Percentiles rank a stretch among this genome's conserved stretches.
Conservation (phyloP, 2,797 vertebrate genomes). For the Zenarchopterus dispar region DNA sequence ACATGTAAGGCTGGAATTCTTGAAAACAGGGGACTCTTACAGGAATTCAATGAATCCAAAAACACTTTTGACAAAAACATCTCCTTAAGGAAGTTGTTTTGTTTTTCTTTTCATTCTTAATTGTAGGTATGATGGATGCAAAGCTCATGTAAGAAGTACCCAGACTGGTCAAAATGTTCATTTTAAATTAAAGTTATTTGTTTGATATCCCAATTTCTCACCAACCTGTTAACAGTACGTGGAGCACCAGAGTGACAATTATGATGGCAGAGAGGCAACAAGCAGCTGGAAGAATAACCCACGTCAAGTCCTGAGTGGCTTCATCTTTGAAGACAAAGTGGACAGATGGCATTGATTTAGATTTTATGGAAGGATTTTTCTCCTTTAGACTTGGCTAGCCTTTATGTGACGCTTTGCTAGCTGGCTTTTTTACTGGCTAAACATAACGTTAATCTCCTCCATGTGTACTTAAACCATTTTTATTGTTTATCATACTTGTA, state of each 20-base stretch:
- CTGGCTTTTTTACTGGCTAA: background rate
- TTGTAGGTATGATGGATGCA: too few species aligned
- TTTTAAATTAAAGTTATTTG: background rate
- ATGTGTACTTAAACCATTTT: background rate
- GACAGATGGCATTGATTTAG: background rate
- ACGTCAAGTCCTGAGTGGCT: constrained; percentile 28
- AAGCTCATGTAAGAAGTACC: too few species aligned
- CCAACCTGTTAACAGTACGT: constrained; percentile 65
- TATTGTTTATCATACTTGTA: background rate
- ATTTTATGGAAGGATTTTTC: background rate
- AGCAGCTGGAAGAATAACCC: constrained; percentile 46
- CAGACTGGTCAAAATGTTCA: background rate
- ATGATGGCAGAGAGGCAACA: constrained; percentile 53
- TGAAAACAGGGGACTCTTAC: too few species aligned
- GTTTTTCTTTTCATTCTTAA: too few species aligned
- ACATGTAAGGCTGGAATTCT: too few species aligned
- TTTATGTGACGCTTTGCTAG: background rate
- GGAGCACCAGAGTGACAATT: constrained; percentile 52
- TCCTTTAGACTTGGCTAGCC: background rate
- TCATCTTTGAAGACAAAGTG: background rate
- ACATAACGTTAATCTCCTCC: background rate
- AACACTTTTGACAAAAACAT: too few species aligned
- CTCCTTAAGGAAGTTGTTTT: too few species aligned
- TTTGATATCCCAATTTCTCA: background rate
- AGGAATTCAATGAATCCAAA: too few species aligned